Evolutionary conservation across 2,797 vertebrate genomes (phyloP), one percentile per base, ranked within the genome.

Genomic region (Epinephelus malabaricus): DNA sequence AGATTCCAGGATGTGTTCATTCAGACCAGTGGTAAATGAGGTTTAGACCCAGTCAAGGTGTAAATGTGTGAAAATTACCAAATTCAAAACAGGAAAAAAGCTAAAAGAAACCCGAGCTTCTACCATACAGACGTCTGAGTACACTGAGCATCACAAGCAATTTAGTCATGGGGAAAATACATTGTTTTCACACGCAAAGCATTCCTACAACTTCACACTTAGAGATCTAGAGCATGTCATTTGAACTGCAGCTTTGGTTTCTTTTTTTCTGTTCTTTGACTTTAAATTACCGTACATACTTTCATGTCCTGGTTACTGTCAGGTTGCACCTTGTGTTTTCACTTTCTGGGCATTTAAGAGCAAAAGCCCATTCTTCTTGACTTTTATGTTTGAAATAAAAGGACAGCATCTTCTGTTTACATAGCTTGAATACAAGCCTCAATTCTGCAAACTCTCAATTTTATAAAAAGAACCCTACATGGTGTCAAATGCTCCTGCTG

Each of bases 301-400:
- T 87, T 81, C 66, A 87, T 23, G 78, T 86, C 69, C 75, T 88
- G 79, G 69, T 86, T 81, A 74, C 71, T 69, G 78, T 82, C 69
- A 86, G 49, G 21, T 73, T 15, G 9, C 79, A 81, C 45, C 4
- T 75, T 56, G 68, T 79, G 83, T 79, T 90, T 84, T 86, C 78
- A 84, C 79, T 86, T 87, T 88, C 74, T 73, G 60, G 66, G 68
- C 71, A 76, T 88, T 88, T 69, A 74, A 82, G 75, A 74, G 60
- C 56, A 87, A 86, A 76, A 70, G 0, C 18, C 21, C 19, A 30
- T 12, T 72, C 30, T 40, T 49, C 1, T 5, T 65, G 27, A 80
- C 21, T 12, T 76, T 56, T 64, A 73, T 17, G 15, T 45, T 73
- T 75, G 9, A 59, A 70, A 83, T 38, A 50, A 70, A 73, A 61